phyloP scores from a whole-genome alignment of 2,797 vertebrate species.

The Catamblyrhynchus diadema region DNA sequence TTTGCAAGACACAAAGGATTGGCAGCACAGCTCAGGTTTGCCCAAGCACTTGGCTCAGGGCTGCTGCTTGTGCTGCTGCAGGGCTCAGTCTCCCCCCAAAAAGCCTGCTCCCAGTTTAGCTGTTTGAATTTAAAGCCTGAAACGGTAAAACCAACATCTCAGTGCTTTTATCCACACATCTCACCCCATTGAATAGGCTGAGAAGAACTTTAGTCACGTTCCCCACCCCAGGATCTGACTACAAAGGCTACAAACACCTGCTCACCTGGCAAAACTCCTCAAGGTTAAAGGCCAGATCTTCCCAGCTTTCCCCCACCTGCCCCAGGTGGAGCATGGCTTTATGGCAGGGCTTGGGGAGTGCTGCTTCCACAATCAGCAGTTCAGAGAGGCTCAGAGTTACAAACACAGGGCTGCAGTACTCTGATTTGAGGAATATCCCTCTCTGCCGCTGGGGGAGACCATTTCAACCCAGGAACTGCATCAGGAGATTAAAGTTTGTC shows the following conservation, averaged over 20 bases:
- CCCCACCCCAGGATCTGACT: background rate
- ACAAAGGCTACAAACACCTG: background rate
- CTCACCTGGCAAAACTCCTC: background rate
- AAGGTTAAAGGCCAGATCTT: background rate
- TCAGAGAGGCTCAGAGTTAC: background rate
- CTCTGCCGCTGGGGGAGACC: background rate
- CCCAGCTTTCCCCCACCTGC: background rate
- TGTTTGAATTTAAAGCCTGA: background rate
- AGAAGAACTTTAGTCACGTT: background rate
- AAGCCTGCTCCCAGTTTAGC: background rate
- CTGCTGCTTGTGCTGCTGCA: background rate
- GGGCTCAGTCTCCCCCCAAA: background rate
- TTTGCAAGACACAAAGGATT: background rate
- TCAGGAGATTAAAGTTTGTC: background rate
- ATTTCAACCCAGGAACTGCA: background rate
- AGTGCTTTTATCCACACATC: rapidly evolving
- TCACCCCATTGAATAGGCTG: background rate
- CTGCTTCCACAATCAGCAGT: background rate
- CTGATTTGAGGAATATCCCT: rapidly evolving
- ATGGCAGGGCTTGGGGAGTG: background rate
- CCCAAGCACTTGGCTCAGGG: background rate
- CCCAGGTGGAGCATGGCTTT: rapidly evolving
- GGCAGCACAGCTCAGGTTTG: background rate
- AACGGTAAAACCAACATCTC: rapidly evolving
- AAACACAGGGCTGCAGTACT: rapidly evolving